Conservation (phyloP, 2,113 vertebrate genomes). For the Charadrius vociferus region DNA sequence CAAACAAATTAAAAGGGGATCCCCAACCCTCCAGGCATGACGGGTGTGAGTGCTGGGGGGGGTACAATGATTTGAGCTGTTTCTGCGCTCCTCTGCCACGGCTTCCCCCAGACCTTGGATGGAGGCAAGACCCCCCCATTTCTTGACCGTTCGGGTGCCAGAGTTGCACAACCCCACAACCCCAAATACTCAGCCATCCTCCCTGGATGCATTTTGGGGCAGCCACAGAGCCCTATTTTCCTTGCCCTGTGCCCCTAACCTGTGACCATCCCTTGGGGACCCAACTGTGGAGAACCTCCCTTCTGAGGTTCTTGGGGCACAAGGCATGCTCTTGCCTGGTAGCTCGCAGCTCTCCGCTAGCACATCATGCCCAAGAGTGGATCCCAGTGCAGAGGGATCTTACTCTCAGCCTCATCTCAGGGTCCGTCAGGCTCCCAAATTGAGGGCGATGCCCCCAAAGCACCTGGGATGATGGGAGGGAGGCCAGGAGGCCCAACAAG, state of each 20-base stretch:
- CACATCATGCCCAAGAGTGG: neutral
- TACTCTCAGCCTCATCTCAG: accelerated
- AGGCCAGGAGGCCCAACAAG: neutral
- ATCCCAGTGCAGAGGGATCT: neutral
- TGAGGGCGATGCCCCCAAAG: neutral
- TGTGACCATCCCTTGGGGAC: no score
- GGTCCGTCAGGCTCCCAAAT: neutral
- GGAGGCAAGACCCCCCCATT: neutral
- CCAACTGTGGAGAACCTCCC: no score
- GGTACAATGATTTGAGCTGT: neutral
- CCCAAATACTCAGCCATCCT: accelerated
- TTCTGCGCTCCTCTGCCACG: neutral
- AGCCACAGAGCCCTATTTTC: neutral
- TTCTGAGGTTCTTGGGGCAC: neutral
- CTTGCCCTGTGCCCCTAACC: neutral
- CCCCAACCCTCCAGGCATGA: neutral
- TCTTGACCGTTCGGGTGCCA: neutral
- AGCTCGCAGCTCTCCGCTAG: neutral
- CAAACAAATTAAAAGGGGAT: neutral
- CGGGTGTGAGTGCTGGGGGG: neutral
- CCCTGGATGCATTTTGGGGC: neutral
- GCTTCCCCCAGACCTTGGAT: no score
- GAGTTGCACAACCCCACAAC: neutral
- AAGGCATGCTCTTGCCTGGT: accelerated
- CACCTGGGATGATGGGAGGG: neutral